phyloP scores from a whole-genome alignment of 2,888 invertebrate genomes.

The Dryobota labecula region DNA sequence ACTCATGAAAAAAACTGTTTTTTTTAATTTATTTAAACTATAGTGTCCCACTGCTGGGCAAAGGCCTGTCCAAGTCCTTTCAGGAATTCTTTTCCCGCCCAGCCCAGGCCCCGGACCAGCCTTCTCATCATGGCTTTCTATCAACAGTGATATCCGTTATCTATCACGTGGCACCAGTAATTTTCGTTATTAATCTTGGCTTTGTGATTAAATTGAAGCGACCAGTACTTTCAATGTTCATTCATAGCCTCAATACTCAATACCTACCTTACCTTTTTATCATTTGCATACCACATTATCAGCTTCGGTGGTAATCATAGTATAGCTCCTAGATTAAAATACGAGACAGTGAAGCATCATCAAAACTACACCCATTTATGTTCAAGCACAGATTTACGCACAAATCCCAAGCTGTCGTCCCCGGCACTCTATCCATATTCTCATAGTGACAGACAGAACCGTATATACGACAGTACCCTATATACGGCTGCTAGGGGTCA shows the following conservation, averaged over 20 bases:
- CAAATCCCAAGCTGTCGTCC: conserved; percentile 15
- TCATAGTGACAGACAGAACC: conserved; percentile 53
- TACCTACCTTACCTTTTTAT: no score
- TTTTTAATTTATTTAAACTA: not conserved
- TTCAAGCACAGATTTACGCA: conserved; percentile 6
- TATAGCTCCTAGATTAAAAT: not conserved
- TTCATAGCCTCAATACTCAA: not conserved
- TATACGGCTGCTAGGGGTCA: conserved; percentile 45
- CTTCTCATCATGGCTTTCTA: not conserved
- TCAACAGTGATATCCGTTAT: not conserved
- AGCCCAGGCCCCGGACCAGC: not conserved
- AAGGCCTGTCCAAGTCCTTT: not conserved
- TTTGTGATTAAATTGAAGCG: not conserved
- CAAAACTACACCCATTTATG: conserved; percentile 1
- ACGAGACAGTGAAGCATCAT: not conserved
- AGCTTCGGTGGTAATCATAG: not conserved
- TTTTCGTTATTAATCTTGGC: no score
- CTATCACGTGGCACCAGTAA: not conserved
- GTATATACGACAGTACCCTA: conserved; percentile 33
- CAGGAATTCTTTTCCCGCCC: not conserved
- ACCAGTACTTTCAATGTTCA: not conserved
- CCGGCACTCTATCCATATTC: conserved; percentile 45
- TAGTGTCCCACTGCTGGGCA: not conserved
- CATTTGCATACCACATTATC: not conserved
- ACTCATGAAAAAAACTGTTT: not conserved